Evolutionary conservation across 2,888 invertebrate genomes (phyloP).

Genomic region (Epirrhoe alternata): DNA sequence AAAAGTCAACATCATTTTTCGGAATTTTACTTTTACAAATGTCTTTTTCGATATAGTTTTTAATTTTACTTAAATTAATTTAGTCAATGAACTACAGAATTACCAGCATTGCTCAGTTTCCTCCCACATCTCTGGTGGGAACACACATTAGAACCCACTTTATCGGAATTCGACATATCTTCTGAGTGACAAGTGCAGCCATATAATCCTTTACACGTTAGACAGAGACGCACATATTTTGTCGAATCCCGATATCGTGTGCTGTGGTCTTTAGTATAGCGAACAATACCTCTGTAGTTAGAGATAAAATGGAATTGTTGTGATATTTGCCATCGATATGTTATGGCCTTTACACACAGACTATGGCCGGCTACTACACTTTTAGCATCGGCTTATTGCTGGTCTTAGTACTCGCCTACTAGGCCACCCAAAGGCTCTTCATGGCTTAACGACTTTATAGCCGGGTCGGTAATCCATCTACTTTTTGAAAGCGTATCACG

Average conservation of each 20-base stretch:
- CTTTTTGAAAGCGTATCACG: no score
- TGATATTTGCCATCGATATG: constrained; percentile 32
- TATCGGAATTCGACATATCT: background rate
- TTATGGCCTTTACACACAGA: constrained; percentile 23
- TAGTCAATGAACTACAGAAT: no score
- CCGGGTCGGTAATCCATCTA: no score
- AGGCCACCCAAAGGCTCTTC: no score
- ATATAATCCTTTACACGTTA: background rate
- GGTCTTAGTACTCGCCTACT: no score
- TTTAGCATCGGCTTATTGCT: background rate
- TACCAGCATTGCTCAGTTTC: background rate
- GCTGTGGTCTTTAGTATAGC: constrained; percentile 32
- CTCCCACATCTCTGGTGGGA: background rate
- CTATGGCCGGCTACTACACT: background rate
- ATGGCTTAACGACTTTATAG: no score
- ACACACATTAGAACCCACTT: background rate
- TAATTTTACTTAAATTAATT: no score
- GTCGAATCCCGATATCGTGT: constrained; percentile 29
- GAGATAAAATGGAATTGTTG: constrained; percentile 47
- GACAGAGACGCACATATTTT: constrained; percentile 24
- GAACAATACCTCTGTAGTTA: constrained; percentile 73
- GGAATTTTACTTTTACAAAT: no score
- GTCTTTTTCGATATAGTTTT: no score
- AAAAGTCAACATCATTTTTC: no score
- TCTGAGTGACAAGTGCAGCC: background rate